A percentile compares a stretch with the other conserved stretches of the same genome.
Evolutionary conservation across 2,797 vertebrate species (phyloP).

Genomic region (Gymnoscopelus braueri): DNA sequence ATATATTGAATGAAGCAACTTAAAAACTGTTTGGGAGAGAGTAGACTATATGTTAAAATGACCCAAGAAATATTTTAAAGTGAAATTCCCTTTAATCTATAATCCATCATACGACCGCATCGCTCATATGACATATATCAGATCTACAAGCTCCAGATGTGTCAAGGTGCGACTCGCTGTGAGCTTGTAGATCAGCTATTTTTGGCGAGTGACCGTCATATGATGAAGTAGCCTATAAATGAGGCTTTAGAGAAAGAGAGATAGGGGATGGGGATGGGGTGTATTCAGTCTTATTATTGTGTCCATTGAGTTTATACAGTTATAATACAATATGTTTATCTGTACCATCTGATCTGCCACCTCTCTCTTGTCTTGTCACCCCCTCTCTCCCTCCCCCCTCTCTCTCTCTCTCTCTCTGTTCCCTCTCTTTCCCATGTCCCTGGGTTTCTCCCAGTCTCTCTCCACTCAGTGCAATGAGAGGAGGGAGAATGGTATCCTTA

Average conservation of each 20-base stretch:
- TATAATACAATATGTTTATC: constrained; percentile 47
- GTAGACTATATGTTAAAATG: neutral
- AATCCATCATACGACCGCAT: no score
- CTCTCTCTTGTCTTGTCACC: neutral
- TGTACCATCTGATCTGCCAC: constrained; percentile 28
- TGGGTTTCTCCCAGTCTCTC: neutral
- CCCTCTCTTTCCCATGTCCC: neutral
- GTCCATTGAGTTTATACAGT: constrained; percentile 48
- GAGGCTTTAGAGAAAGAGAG: neutral
- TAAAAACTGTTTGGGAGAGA: neutral
- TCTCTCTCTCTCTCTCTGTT: neutral
- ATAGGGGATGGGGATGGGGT: constrained; percentile 8
- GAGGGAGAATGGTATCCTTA: constrained; percentile 64
- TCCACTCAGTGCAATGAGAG: constrained; percentile 22
- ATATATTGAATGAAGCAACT: no score
- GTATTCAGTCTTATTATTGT: constrained; percentile 44
- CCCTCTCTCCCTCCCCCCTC: neutral
- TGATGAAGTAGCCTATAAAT: no score
- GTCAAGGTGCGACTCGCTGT: no score
- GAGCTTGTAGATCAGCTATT: no score
- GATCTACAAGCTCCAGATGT: no score
- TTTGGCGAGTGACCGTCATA: no score
- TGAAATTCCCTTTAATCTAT: no score
- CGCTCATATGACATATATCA: no score
- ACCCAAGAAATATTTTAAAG: no score